Evolutionary conservation across 1,140 invertebrate genomes (phyloP), one percentile per base, ranked within the genome.

Genomic region (Nephila pilipes): DNA sequence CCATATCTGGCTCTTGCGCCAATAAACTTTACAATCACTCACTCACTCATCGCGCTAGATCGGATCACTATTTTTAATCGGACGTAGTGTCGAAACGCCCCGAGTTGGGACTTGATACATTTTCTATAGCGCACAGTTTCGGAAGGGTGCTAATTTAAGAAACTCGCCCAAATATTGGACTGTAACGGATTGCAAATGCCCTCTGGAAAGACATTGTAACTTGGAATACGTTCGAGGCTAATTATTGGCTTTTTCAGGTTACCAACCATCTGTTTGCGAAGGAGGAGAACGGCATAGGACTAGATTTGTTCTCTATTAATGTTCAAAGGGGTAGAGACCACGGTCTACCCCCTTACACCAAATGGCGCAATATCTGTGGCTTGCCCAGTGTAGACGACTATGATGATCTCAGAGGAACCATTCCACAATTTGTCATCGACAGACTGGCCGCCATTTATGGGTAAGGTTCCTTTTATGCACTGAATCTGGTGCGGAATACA

Each of bases 281-380:
- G 46, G 96, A 94, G 80, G 22, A 96, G 94, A 96, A 96, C 93
- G 96, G 97, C 55, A 96, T 96, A 94, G 98, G 98, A 5, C 95
- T 97, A 8, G 98, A 99, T 96, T 95, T 99, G 89, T 96, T 97
- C 38, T 97, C 98, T 0, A 96, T 97, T 55, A 98, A 99, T 94
- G 97, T 99, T 80, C 98, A 99, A 95, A 96, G 98, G 95, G 98
- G 98, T 1, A 22, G 97, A 55, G 97, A 97, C 94, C 97, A 97
- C 94, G 97, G 97, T 18, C 94, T 97, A n/a, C 96, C 96, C 20
- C 93, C 94, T 18, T 95, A 95, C 79, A 94, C 92, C 65, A 95
- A 91, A 18, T 95, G 94, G 94, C 65, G 94, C 0, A 65, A 94
- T 18, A 69, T 80, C 2, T 95, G 94, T 55, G 94, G 93, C 16